Evolutionary conservation across 2,888 invertebrate species (phyloP).

Genomic region (Drosophila rubida): DNA sequence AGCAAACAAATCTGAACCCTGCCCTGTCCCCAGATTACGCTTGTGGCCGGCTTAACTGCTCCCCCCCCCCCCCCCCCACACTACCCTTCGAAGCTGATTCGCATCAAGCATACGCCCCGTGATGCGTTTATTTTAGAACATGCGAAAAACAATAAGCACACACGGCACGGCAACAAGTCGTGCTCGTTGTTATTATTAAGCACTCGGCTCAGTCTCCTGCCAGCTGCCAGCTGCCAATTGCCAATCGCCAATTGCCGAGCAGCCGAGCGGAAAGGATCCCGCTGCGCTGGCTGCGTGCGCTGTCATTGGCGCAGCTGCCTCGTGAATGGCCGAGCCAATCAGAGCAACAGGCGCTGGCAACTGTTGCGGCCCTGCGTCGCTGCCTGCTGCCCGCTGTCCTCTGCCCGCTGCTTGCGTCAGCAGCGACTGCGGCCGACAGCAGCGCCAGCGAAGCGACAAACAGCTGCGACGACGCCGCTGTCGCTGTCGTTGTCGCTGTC

Average conservation of each 20-base stretch:
- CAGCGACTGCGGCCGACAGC: conserved; percentile 4
- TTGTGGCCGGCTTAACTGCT: conserved; percentile 23
- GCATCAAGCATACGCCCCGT: conserved; percentile 66
- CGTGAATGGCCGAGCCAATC: conserved; percentile 56
- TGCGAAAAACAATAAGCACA: conserved; percentile 1
- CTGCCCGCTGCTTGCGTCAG: too few relatives aligned
- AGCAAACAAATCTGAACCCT: conserved; percentile 10
- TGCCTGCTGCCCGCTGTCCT: too few relatives aligned
- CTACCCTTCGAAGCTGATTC: not conserved
- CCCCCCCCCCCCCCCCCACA: not conserved
- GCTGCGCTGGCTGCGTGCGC: conserved; percentile 9
- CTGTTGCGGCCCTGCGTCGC: conserved; percentile 35
- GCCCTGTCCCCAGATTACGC: not conserved
- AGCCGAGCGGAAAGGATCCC: conserved; percentile 61
- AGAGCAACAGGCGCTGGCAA: conserved; percentile 63
- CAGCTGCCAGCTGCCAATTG: conserved; percentile 70
- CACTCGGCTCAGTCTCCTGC: conserved; percentile 29
- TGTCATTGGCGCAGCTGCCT: conserved; percentile 55
- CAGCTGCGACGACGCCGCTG: conserved; percentile 27
- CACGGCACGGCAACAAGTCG: conserved; percentile 64
- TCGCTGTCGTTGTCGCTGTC: conserved; percentile 22
- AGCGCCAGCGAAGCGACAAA: conserved; percentile 32
- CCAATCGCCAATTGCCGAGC: conserved; percentile 62
- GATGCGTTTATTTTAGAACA: conserved; percentile 50
- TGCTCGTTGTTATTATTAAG: not conserved